Conservation (phyloP, 2,113 vertebrate species). For the Tachuris rubrigastra region DNA sequence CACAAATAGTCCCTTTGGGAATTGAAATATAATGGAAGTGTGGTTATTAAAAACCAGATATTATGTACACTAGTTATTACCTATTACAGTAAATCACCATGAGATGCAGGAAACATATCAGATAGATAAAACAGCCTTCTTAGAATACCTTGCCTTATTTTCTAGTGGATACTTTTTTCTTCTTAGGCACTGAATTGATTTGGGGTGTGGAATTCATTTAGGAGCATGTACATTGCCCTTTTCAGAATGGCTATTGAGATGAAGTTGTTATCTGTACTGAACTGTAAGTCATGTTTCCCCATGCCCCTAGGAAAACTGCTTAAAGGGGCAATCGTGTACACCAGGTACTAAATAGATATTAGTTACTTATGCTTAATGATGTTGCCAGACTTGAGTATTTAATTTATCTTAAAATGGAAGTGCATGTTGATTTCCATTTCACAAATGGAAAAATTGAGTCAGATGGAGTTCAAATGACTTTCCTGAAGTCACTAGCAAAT, state of each 20-base stretch:
- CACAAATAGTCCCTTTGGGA: conserved; percentile 64
- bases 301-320: neutral
- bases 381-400: conserved; percentile 26
- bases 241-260: conserved; percentile 7
- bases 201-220: conserved; percentile 35
- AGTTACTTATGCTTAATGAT: conserved; percentile 49
- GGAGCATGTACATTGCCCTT: neutral
- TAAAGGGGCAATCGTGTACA: neutral
- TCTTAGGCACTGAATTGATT: conserved; percentile 32
- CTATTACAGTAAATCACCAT: conserved; percentile 55
- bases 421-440: conserved; percentile 50
- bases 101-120: conserved; percentile 47
- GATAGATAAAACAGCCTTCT: conserved; percentile 39
- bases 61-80: conserved; percentile 54
- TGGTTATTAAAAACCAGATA: conserved; percentile 63
- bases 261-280: conserved; percentile 42
- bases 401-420: conserved; percentile 53
- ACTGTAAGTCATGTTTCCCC: conserved; percentile 7
- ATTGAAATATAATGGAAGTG: conserved; percentile 60
- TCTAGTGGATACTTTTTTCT: conserved; percentile 1
- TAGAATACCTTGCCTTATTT: conserved; percentile 25
- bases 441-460: conserved; percentile 61
- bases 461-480: conserved; percentile 42
- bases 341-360: conserved; percentile 44
- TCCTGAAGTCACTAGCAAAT: conserved; percentile 41